These are phyloP conservation scores for Epirrhoe alternata DNA, from an alignment of 2,888 invertebrate genomes.

Conservation along the genomic window DNA sequence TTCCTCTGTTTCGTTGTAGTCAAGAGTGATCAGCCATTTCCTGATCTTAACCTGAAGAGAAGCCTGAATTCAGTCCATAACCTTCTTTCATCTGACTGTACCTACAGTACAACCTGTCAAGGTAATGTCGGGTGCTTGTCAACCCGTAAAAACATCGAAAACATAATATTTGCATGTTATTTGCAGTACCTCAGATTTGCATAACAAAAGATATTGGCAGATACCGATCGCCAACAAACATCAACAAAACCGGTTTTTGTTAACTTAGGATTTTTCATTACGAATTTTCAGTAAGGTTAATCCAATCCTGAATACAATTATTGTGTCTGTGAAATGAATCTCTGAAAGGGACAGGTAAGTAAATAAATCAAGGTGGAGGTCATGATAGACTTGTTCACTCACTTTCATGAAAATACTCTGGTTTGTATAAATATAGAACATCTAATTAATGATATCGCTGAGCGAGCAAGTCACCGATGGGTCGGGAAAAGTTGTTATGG, in stretches of 20 bases:
- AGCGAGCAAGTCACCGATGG: no score
- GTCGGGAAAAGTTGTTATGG: no score
- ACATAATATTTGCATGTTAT: slow-evolving; percentile 77
- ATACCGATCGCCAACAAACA: slow-evolving; percentile 55
- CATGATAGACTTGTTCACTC: neutral
- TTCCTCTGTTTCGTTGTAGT: no score
- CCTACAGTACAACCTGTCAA: slow-evolving; percentile 29
- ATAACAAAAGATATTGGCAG: slow-evolving; percentile 70
- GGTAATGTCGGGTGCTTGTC: slow-evolving; percentile 47
- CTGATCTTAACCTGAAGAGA: no score
- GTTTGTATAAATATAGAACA: no score
- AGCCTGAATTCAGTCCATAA: no score
- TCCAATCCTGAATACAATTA: neutral
- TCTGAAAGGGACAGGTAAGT: neutral
- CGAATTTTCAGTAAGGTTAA: neutral
- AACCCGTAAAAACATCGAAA: slow-evolving; percentile 54
- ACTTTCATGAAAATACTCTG: neutral
- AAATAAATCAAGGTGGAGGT: neutral
- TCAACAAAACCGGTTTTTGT: slow-evolving; percentile 39
- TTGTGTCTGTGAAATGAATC: neutral
- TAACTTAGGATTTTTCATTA: neutral
- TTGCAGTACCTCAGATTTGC: slow-evolving; percentile 67
- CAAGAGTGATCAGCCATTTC: no score
- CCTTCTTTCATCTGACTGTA: slow-evolving; percentile 12
- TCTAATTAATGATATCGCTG: no score